Evolutionary conservation across 2,888 invertebrate genomes (phyloP), one percentile per base, ranked within the genome.

Genomic region (Prosopocoilus inquinatus): DNA sequence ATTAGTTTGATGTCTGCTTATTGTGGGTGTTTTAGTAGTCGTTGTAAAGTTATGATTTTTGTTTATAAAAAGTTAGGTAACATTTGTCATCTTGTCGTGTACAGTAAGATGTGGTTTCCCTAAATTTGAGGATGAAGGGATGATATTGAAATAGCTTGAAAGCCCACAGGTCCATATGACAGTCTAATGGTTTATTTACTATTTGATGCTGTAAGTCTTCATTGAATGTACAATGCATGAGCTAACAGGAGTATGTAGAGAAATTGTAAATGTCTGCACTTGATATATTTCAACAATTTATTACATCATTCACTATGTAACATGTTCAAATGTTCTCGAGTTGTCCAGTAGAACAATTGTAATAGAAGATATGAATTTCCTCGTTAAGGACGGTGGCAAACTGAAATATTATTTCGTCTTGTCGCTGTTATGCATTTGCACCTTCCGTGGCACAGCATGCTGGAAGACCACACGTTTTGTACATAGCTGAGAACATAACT

Each of bases 121-220:
- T 12, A 35, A 33, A 13, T 35, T n/a, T 47, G 13, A 35, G 35
- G 12, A 47, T 53, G 34, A 47, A 11, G 43, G 11, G 47, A 53
- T 43, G 53, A 53, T 28, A 28, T 39, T 47, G 47, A 53, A 53
- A 53, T 53, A 47, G 45, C 53, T 35, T 47, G 47, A 57, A 59
- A 53, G 57, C 51, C 50, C 57, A 56, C 52, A 59, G 63, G 61
- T 52, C 62, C 66, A 65, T 67, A 64, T 71, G 71, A 72, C 69
- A 68, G 67, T 62, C 69, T 69, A 70, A 70, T 74, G 74, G 20
- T 76, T 74, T 76, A 75, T 75, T 76, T 76, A 76, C 75, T 72
- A 74, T 70, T 63, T 39, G 54, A 59, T 59, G 59, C 59, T 59
- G 52, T 51, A 48, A 53, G 47, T 51, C 47, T 71, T 70, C 74